phyloP scores from a whole-genome alignment of 2,888 invertebrate genomes.

The Acanthosepion esculentum region DNA sequence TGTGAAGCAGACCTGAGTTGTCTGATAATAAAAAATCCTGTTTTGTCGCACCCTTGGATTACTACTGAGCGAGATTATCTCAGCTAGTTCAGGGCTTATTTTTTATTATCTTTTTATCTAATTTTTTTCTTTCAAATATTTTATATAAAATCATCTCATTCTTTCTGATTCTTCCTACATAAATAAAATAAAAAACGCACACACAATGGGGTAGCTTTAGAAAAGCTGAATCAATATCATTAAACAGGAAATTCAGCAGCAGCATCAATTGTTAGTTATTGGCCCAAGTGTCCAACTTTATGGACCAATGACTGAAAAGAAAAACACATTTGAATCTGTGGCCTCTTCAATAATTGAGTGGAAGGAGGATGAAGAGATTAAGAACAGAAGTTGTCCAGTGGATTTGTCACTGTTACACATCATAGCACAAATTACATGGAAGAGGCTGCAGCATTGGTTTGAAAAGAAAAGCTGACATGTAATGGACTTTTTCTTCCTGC shows the following conservation, averaged over 20 bases:
- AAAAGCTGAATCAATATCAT: background rate
- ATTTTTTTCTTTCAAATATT: background rate
- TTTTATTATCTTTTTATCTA: too few species aligned
- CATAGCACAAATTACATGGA: background rate
- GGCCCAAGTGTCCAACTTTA: background rate
- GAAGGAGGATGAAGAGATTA: background rate
- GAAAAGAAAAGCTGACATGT: background rate
- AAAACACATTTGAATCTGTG: background rate
- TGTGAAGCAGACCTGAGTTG: too few species aligned
- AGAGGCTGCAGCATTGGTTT: background rate
- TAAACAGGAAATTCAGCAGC: background rate
- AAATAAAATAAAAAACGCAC: background rate
- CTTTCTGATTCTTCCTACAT: background rate
- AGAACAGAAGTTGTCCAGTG: background rate
- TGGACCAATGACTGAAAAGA: slow-evolving; percentile 8
- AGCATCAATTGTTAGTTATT: background rate
- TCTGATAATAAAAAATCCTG: too few species aligned
- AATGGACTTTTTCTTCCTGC: background rate
- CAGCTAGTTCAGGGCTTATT: too few species aligned
- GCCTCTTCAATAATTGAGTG: background rate
- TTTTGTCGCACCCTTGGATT: too few species aligned
- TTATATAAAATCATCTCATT: background rate
- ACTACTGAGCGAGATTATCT: background rate
- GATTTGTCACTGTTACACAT: background rate
- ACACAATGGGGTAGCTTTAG: background rate